Evolutionary conservation across 2,113 vertebrate genomes (phyloP).

Genomic region (Esox niger): DNA sequence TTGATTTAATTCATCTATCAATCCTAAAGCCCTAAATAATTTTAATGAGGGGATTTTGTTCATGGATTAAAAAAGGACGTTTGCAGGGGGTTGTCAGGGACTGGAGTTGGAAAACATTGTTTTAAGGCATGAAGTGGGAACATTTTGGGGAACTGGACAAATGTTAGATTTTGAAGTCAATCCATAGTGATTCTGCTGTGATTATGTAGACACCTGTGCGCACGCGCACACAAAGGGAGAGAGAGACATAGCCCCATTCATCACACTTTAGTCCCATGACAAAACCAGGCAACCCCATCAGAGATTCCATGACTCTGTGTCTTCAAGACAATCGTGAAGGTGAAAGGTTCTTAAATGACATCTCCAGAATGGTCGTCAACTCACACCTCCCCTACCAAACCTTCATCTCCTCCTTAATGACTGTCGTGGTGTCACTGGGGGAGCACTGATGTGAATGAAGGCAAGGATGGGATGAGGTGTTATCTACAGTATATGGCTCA

Average conservation of each 20-base stretch:
- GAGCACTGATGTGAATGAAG: conserved; percentile 44
- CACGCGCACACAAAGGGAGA: not conserved
- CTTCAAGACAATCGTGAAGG: conserved; percentile 43
- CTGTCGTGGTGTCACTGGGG: conserved; percentile 37
- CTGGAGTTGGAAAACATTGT: no score
- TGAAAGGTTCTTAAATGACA: conserved; percentile 67
- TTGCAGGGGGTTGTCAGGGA: no score
- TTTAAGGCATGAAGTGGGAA: no score
- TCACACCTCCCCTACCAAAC: conserved; percentile 28
- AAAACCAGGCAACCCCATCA: conserved; percentile 42
- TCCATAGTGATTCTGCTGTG: no score
- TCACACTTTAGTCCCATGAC: conserved; percentile 62
- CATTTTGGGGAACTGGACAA: no score
- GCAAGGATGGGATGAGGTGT: conserved; percentile 42
- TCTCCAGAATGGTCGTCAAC: conserved; percentile 26
- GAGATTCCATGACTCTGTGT: conserved; percentile 31
- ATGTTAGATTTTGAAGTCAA: no score
- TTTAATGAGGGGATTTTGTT: no score
- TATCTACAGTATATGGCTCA: conserved; percentile 57
- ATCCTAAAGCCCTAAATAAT: no score
- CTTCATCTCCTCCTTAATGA: conserved; percentile 45
- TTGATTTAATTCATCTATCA: no score
- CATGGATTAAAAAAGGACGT: no score
- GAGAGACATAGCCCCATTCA: conserved; percentile 61
- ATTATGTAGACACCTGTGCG: no score